Evolutionary conservation across 2,797 vertebrate genomes (phyloP).

Genomic region (Sorex maritimensis): DNA sequence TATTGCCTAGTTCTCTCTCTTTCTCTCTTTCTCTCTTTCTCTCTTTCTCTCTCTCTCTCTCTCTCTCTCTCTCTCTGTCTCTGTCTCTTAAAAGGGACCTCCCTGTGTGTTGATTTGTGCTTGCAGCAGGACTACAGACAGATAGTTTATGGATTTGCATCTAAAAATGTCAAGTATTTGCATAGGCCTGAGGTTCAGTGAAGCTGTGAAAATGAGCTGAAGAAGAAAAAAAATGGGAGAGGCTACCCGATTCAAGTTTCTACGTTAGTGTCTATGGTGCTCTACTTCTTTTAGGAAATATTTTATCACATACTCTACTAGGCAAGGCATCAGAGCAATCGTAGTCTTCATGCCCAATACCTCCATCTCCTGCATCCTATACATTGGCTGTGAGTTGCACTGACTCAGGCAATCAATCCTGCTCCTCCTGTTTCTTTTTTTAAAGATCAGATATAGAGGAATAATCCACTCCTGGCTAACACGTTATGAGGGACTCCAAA

Average conservation of each 20-base stretch:
- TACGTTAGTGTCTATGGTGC: background rate
- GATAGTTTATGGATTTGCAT: background rate
- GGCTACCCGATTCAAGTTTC: background rate
- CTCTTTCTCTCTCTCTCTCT: no score
- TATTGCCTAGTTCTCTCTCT: background rate
- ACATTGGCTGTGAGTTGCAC: background rate
- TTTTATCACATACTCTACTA: background rate
- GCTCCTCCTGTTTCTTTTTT: background rate
- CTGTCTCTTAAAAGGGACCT: background rate
- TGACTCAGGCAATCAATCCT: background rate
- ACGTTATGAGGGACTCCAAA: no score
- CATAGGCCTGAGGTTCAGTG: no score
- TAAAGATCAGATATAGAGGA: no score
- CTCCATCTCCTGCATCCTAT: background rate
- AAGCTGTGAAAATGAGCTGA: no score
- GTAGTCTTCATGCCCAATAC: background rate
- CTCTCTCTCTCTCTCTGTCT: no score
- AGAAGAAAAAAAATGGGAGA: background rate
- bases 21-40: background rate
- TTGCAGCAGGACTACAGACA: slow-evolving; percentile 1
- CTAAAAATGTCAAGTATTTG: background rate
- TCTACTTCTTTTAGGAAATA: background rate
- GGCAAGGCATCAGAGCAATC: background rate
- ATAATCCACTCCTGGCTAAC: no score
- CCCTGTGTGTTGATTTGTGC: background rate